Percentiles rank a stretch among this genome's conserved stretches.
Conservation (phyloP, 2,888 invertebrate species). For the Marronus borbonicus region DNA sequence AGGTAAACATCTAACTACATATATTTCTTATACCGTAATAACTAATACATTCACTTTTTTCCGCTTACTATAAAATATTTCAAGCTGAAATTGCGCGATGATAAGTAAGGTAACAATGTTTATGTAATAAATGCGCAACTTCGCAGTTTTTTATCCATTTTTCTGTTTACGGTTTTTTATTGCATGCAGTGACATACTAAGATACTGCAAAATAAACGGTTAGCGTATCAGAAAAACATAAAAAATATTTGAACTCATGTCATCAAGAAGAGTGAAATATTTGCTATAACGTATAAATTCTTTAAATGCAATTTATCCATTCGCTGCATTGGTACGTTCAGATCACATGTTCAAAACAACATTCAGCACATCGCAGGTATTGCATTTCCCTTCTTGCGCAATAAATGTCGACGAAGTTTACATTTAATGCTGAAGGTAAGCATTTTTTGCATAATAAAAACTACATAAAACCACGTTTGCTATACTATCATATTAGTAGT, state of each 20-base stretch:
- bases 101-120: too few relatives aligned
- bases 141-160: too few relatives aligned
- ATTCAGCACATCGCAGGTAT: background rate
- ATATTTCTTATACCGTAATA: too few relatives aligned
- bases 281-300: background rate
- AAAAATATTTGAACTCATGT: background rate
- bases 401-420: background rate
- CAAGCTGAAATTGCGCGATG: too few relatives aligned
- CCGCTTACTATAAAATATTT: too few relatives aligned
- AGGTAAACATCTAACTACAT: too few relatives aligned
- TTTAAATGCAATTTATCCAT: background rate
- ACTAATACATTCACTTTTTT: too few relatives aligned
- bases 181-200: too few relatives aligned
- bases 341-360: background rate
- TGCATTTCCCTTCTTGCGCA: constrained; percentile 11
- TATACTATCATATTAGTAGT: background rate
- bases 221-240: background rate
- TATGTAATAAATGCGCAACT: too few relatives aligned
- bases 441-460: background rate
- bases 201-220: too few relatives aligned
- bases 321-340: background rate
- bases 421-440: background rate
- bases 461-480: background rate
- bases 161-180: too few relatives aligned
- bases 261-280: background rate